Base-by-base conservation (phyloP, 1,140 invertebrate genomes). In the Teleogryllus occipitalis region DNA sequence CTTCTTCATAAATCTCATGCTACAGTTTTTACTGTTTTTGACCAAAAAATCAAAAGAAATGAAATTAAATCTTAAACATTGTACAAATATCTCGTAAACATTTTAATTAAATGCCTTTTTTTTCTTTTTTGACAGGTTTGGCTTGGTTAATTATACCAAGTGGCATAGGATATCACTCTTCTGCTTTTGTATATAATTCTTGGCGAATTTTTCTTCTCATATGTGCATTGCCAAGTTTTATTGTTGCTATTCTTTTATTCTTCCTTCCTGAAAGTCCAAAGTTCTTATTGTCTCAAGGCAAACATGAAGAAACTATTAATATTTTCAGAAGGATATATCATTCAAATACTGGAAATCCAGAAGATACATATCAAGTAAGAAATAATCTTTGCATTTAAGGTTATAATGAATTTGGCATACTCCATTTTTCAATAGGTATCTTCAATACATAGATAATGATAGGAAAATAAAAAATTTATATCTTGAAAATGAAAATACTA, bases 251-350 rank as follows among this genome's bases (percentile, higher is more conserved):
- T 77, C 86, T 96, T 75, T 89, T 97, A 48, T 89, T 95, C 84
- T 90, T 95, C 81, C 90, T 97, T 83, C 96, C 96, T n/a, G 96
- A 97, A 87, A 97, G 95, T 82, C 96, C 96, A 2, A 97, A 97
- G 85, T 97, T 95, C 86, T 87, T 97, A 75, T 87, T 97, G 76
- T 90, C 91, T 5, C 90, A 90, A 80, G 93, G 95, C 83, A 89
- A 91, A 83, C 90, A 93, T 80, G 92, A 95, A 49, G 92, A 94
- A 80, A 93, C 95, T 0, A 86, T 96, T 48, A 90, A 92, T 82
- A 93, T 96, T 46, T 95, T 96, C 84, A 90, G 89, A 80, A 89
- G 90, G 78, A 95, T 96, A 83, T 96, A 94, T 85, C 88, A 91
- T 74, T 91, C 91, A 82, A 96, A 96, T 84, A 96, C 94, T 10